Percentiles rank a stretch among this genome's conserved stretches.
Evolutionary conservation across 2,888 invertebrate genomes (phyloP).

Genomic region (Leptopilina drosophilae): DNA sequence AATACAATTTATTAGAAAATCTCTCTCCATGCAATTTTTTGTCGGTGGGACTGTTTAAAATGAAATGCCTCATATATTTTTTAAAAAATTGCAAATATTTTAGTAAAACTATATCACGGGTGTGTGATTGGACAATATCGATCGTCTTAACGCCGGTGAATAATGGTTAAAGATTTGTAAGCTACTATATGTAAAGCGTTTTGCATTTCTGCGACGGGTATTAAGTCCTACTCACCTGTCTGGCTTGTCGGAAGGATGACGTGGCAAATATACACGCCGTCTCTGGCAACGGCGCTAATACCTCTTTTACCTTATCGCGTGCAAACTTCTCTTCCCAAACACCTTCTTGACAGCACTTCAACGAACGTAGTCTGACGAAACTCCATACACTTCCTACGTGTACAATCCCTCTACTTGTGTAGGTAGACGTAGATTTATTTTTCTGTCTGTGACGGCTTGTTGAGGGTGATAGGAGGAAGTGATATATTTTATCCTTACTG

Average conservation of each 20-base stretch:
- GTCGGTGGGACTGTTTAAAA: no score
- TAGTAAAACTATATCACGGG: neutral
- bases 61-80: no score
- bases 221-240: slow-evolving; percentile 54
- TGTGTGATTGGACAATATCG: neutral
- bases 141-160: neutral
- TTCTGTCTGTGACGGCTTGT: slow-evolving; percentile 33
- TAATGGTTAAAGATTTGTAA: no score
- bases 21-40: no score
- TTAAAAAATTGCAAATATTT: neutral
- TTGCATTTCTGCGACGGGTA: slow-evolving; percentile 34
- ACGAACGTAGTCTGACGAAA: slow-evolving; percentile 39
- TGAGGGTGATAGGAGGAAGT: slow-evolving; percentile 20
- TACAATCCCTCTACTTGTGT: slow-evolving; percentile 31
- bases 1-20: no score
- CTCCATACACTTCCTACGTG: slow-evolving; percentile 31
- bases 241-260: slow-evolving; percentile 58
- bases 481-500: slow-evolving; percentile 31
- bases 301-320: slow-evolving; percentile 59
- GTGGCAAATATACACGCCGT: slow-evolving; percentile 60
- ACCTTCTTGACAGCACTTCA: slow-evolving; percentile 44
- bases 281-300: slow-evolving; percentile 60
- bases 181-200: slow-evolving; percentile 28
- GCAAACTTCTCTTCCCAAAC: slow-evolving; percentile 46
- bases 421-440: slow-evolving; percentile 29